Conservation (phyloP, 30 jellyfish, hydroid and myxozoan genomes). For the Calvadosia cruxmelitensis region DNA sequence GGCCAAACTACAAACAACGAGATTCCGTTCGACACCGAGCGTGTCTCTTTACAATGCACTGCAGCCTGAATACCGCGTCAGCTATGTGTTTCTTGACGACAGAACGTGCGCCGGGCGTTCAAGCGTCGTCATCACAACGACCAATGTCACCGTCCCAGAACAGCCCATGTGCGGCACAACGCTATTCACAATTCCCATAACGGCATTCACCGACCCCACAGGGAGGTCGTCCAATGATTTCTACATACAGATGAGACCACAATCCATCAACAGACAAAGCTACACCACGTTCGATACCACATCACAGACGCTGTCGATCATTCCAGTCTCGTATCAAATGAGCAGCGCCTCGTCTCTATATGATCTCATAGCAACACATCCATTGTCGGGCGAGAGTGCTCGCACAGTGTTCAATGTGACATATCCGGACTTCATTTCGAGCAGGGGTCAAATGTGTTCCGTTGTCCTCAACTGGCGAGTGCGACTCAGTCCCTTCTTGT, state of each 20-base stretch:
- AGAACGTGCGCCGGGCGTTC: constrained; percentile 42
- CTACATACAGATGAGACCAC: constrained; percentile 24
- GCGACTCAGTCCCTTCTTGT: constrained; percentile 18
- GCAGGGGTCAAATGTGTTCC: constrained; percentile 31
- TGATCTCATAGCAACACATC: constrained; percentile 53
- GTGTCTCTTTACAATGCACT: constrained; percentile 29
- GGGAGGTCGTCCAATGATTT: constrained; percentile 36
- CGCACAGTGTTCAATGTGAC: constrained; percentile 23
- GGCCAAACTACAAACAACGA: constrained; percentile 32
- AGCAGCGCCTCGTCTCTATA: constrained; percentile 4
- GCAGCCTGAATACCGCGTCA: constrained; percentile 34
- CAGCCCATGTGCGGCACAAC: constrained; percentile 57
- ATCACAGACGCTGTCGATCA: constrained; percentile 40
- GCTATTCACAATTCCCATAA: constrained; percentile 28
- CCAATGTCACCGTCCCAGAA: constrained; percentile 11
- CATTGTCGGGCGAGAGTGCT: constrained; percentile 27
- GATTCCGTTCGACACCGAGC: constrained; percentile 42
- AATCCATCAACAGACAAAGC: constrained; percentile 5
- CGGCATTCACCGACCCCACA: constrained; percentile 28
- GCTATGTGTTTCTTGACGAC: constrained; percentile 43
- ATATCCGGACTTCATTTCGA: constrained; percentile 10
- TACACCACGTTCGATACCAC: constrained; percentile 23
- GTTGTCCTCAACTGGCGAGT: constrained; percentile 17
- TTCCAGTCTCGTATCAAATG: constrained; percentile 34
- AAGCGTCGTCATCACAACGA: constrained; percentile 13